Base-by-base conservation (phyloP, 2,888 invertebrate genomes). In the Azorinus chamasolen region DNA sequence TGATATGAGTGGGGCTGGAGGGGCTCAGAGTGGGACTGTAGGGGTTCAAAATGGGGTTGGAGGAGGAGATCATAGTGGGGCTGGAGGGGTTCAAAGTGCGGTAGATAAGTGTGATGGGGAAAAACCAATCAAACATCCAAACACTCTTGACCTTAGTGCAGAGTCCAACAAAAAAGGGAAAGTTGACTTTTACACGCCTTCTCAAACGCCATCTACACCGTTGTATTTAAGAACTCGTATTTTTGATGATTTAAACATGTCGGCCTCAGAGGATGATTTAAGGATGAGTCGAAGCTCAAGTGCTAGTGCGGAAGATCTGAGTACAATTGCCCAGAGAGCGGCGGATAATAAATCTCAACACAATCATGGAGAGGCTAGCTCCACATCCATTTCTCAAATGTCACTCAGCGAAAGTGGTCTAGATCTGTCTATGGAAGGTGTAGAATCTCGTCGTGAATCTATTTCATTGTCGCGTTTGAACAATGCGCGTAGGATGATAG, bases 241-340 rank as follows among this genome's bases (percentile, higher is more conserved):
- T 16, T 86, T 87, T 39, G 79, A 85, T 43, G 83, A 88, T 48
- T 51, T 86, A 37, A 80, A 77, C 25, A 72, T 58, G 5, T 84
- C 86, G 0, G 87, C 71, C 8, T 82, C 85, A 0, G 88, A 88
- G 16, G 87, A 84, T 45, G 88, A 86, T 24, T 76, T 79, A 41
- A 78, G 81, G 20, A 83, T 86, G 61, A 90, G 89, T 70, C 82
- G 90, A 16, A 90, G 91, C 66, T 90, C 91, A 20, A 91, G 89
- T 59, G 78, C 88, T 0, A 91, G 91, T 71, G 75, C 83, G 0
- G 91, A 91, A 41, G 91, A 91, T 76, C 70, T 91, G 41, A 83
- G 78, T 68, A 61, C 72, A 22, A 65, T 74, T 18, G 81, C 66
- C 25, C 83, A 76, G 43, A 63, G 84, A 18, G 78, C 55, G 10